Evolutionary conservation across 2,797 vertebrate species (phyloP), one percentile per base, ranked within the genome.

Genomic region (Anabas testudineus): DNA sequence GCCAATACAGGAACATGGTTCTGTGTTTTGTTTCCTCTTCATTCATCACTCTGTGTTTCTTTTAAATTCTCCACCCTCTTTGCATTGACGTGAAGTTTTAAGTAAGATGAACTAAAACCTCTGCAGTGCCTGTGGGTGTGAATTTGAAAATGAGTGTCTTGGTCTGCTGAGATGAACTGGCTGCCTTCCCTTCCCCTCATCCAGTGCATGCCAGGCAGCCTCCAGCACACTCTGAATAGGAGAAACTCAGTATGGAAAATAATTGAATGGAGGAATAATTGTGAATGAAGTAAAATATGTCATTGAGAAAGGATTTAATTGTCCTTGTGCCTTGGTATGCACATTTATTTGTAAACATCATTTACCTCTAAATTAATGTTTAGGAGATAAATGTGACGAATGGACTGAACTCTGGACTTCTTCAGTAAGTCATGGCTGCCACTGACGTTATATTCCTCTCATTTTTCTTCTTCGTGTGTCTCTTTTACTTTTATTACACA

Each of bases 251-350:
- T 41, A 45, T 73, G 42, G 24, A 82, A 78, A 82, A 71, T 78
- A 43, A 80, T 7, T 67, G 62, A 82, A 75, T 53, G 21, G 67
- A 55, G 45, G 39, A 82, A 81, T 72, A 69, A 80, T 63, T 52
- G 34, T 77, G 49, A 85, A 80, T 74, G 64, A 83, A 82, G 51
- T 82, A 30, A 81, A 73, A 85, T 77, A 74, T 74, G 43, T 77
- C 15, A 72, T 45, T 82, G 61, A 80, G 57, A 30, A 74, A 32
- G 55, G 53, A 86, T 82, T 83, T 70, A 73, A 56, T 42, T 10
- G 1, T 51, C 49, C 34, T 32, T 9, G 24, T 70, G 70, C 48
- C 64, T 74, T 58, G 2, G 22, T 47, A 60, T 19, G 37, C 30
- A 36, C 58, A 57, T 74, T 78, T 84, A 78, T 69, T 66, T 55